A percentile compares a stretch with the other conserved stretches of the same genome.
These are phyloP conservation scores for Clytia hemisphaerica DNA, from an alignment of 30 jellyfish, hydroid and myxozoan species.

Conservation along the genomic window DNA sequence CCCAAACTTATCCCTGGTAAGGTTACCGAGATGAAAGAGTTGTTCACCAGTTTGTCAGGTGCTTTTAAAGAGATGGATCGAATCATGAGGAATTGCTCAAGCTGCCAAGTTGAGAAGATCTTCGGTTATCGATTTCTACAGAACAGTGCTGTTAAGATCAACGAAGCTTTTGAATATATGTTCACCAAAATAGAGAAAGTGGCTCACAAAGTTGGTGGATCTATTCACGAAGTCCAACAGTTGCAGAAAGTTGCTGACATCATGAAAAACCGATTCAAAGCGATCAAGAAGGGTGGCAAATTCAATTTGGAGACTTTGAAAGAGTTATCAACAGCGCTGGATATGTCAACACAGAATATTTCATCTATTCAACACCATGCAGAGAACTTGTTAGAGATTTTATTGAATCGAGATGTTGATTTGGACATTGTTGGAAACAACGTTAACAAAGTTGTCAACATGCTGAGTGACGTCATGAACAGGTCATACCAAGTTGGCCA, in stretches of 20 bases:
- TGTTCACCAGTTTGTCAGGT: conserved; percentile 31
- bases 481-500: conserved; percentile 51
- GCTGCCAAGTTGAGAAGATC: conserved; percentile 50
- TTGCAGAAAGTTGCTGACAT: conserved; percentile 29
- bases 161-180: neutral
- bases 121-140: conserved; percentile 68
- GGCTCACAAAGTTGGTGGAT: conserved; percentile 43
- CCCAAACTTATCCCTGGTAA: conserved; percentile 50
- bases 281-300: conserved; percentile 2
- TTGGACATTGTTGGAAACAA: conserved; percentile 40
- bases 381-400: conserved; percentile 30
- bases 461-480: conserved; percentile 37
- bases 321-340: conserved; percentile 48
- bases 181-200: conserved; percentile 27
- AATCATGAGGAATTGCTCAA: conserved; percentile 46
- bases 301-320: conserved; percentile 29
- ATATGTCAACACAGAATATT: conserved; percentile 38
- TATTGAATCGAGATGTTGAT: conserved; percentile 63
- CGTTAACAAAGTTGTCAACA: conserved; percentile 22
- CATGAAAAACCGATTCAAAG: conserved; percentile 39
- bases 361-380: conserved; percentile 34
- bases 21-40: conserved; percentile 41
- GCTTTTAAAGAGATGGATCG: conserved; percentile 42
- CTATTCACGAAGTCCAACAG: conserved; percentile 43
- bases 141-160: conserved; percentile 37